Evolutionary conservation across 2,797 vertebrate species (phyloP).

Genomic region (Tympanoctomys barrerae): DNA sequence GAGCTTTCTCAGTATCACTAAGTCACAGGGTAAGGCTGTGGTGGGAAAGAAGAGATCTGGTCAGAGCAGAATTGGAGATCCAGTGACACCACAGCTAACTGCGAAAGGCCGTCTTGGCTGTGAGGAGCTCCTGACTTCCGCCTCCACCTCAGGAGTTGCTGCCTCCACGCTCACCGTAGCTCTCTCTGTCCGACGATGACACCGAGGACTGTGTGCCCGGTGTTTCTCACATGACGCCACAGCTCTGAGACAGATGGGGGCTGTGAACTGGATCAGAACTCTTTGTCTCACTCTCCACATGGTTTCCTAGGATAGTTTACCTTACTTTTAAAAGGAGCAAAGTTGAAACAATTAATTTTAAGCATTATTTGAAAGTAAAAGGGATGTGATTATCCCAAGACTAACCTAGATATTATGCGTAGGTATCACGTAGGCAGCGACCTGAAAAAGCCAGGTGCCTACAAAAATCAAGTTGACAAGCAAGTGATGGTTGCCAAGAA

Average conservation of each 20-base stretch:
- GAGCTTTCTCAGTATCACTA: background rate
- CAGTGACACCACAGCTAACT: background rate
- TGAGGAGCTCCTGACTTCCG: background rate
- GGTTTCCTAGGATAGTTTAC: background rate
- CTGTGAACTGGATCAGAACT: conserved; percentile 16
- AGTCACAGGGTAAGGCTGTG: background rate
- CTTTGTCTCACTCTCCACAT: background rate
- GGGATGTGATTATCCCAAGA: conserved; percentile 56
- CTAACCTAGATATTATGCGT: conserved; percentile 52
- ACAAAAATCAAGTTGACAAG: conserved; percentile 66
- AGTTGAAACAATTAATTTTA: conserved; percentile 57
- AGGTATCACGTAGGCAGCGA: conserved; percentile 31
- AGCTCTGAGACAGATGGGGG: background rate
- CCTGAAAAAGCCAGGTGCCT: conserved; percentile 66
- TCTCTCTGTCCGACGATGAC: background rate
- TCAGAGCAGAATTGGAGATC: background rate
- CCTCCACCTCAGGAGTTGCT: background rate
- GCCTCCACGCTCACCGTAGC: background rate
- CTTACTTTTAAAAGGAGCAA: background rate
- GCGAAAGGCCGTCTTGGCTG: background rate
- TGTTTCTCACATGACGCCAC: background rate
- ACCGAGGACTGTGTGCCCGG: background rate
- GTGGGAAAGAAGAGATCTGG: background rate
- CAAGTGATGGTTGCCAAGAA: conserved; percentile 71
- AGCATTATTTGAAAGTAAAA: conserved; percentile 41